phyloP scores from a whole-genome alignment of 2,888 invertebrate species.

The Ornithoptera alexandrae region DNA sequence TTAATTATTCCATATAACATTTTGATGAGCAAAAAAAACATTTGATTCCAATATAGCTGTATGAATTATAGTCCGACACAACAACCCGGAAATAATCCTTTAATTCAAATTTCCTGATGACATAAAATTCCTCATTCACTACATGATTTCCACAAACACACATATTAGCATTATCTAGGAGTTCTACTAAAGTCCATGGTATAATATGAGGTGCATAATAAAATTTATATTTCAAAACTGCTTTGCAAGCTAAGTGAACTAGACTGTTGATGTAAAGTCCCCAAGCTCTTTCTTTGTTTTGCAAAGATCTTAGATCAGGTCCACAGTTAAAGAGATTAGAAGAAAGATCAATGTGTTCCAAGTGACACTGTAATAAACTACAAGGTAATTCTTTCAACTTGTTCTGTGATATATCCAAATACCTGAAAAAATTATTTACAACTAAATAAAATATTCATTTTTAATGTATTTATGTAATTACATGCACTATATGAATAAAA shows the following conservation, averaged over 20 bases:
- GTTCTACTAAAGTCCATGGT: constrained; percentile 80
- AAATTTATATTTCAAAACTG: constrained; percentile 73
- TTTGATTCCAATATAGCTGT: constrained; percentile 73
- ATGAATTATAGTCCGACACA: constrained; percentile 57
- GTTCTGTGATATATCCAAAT: constrained; percentile 80
- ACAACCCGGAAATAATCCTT: constrained; percentile 62
- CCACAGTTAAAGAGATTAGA: constrained; percentile 72
- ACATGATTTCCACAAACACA: constrained; percentile 82
- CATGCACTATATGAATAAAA: background rate
- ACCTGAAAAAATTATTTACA: constrained; percentile 55
- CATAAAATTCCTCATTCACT: constrained; percentile 49
- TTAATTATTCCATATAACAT: constrained; percentile 57
- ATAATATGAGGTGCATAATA: constrained; percentile 79
- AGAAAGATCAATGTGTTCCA: constrained; percentile 80
- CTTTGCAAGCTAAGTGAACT: constrained; percentile 77
- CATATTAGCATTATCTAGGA: constrained; percentile 81
- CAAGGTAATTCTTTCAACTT: constrained; percentile 79
- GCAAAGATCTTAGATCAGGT: constrained; percentile 30
- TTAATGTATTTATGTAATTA: constrained; percentile 4
- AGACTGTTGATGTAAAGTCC: constrained; percentile 72
- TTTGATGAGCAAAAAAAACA: constrained; percentile 81
- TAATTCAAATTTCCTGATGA: constrained; percentile 58
- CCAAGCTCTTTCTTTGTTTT: constrained; percentile 47
- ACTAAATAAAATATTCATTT: background rate
- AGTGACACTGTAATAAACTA: constrained; percentile 74